phyloP scores from a whole-genome alignment of 2,113 vertebrate genomes.

The Phylloscopus trochilus region DNA sequence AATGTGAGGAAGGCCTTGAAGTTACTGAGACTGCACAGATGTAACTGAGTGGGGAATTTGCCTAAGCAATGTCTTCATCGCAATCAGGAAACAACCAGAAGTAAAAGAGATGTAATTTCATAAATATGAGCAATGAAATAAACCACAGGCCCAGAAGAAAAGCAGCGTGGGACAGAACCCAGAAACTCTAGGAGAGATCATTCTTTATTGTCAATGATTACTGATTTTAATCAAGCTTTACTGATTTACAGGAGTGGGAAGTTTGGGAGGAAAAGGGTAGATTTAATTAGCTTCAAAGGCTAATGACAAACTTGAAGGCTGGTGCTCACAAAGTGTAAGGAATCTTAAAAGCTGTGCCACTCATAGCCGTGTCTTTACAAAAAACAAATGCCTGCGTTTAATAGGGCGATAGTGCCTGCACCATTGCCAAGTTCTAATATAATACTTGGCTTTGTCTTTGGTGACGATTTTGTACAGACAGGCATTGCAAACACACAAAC shows the following conservation, averaged over 20 bases:
- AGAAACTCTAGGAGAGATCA: background rate
- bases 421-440: slow-evolving; percentile 46
- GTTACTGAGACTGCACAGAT: background rate
- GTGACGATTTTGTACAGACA: slow-evolving; percentile 20
- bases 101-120: background rate
- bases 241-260: background rate
- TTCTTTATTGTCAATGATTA: background rate
- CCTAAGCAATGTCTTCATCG: background rate
- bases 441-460: slow-evolving; percentile 64
- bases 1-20: background rate
- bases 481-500: slow-evolving; percentile 37
- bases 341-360: slow-evolving; percentile 24
- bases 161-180: background rate
- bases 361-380: slow-evolving; percentile 27
- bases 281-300: background rate
- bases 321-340: background rate
- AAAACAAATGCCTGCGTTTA: slow-evolving; percentile 19
- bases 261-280: background rate
- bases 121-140: background rate
- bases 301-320: background rate
- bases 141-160: background rate
- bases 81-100: slow-evolving; percentile 11
- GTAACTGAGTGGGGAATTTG: background rate
- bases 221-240: background rate
- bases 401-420: background rate